phyloP scores from a whole-genome alignment of 2,888 invertebrate species.

The Cheilosia variabilis region DNA sequence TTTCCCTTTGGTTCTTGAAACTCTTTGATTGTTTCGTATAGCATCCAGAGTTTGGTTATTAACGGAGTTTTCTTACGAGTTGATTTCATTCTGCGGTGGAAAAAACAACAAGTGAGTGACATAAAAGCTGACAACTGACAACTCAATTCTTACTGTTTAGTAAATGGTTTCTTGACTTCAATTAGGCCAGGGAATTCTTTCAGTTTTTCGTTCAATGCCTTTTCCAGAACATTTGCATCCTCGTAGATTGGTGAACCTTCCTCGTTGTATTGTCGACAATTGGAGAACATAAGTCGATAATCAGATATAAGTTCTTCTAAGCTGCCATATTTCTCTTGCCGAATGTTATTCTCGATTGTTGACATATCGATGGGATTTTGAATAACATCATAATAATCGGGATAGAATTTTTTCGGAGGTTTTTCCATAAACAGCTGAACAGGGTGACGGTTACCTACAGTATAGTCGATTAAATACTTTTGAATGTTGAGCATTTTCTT shows the following conservation, averaged over 20 bases:
- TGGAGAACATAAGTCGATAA: conserved; percentile 97
- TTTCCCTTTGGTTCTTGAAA: conserved; percentile 92
- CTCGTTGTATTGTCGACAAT: conserved; percentile 98
- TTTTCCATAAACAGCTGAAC: conserved; percentile 98
- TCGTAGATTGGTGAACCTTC: conserved; percentile 97
- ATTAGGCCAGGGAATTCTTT: conserved; percentile 88
- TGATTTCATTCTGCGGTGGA: conserved; percentile 81
- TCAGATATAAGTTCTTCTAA: conserved; percentile 95
- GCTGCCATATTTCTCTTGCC: conserved; percentile 91
- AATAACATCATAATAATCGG: conserved; percentile 97
- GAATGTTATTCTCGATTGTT: conserved; percentile 96
- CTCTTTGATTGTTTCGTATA: conserved; percentile 95
- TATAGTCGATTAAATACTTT: conserved; percentile 88
- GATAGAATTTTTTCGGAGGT: conserved; percentile 96
- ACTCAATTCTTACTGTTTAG: conserved; percentile 76
- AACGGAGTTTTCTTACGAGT: conserved; percentile 85
- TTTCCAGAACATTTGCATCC: conserved; percentile 95
- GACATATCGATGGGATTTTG: conserved; percentile 97
- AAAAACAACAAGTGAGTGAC: too few relatives aligned
- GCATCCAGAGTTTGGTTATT: conserved; percentile 90
- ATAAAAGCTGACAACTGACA: neutral
- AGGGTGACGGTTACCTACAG: conserved; percentile 91
- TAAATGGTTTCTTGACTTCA: conserved; percentile 82
- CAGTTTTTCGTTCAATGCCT: conserved; percentile 92
- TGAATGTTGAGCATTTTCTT: conserved; percentile 92